Percentiles rank a stretch among this genome's conserved stretches.
phyloP scores from a whole-genome alignment of 2,797 vertebrate genomes.

The Siniperca obscura region DNA sequence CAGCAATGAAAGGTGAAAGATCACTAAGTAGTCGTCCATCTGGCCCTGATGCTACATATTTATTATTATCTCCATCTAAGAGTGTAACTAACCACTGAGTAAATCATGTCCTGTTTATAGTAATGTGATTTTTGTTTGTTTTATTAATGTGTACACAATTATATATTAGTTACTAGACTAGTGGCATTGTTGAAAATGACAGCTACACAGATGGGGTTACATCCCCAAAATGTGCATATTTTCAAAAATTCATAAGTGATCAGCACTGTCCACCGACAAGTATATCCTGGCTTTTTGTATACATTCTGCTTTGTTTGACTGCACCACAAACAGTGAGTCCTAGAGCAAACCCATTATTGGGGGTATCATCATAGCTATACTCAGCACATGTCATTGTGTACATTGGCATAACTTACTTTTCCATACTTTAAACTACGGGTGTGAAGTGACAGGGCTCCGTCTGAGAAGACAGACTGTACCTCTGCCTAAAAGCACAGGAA shows the following conservation, averaged over 20 bases:
- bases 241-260: background rate
- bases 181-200: background rate
- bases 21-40: background rate
- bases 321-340: background rate
- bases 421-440: slow-evolving; percentile 98
- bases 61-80: background rate
- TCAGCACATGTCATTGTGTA: background rate
- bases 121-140: too few species aligned
- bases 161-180: background rate
- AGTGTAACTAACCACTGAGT: background rate
- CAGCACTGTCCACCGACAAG: background rate
- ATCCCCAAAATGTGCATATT: background rate
- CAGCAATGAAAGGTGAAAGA: background rate
- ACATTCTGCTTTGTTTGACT: background rate
- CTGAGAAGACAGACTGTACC: slow-evolving; percentile 96
- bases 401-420: slow-evolving; percentile 85
- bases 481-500: slow-evolving; percentile 89
- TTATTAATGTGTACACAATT: too few species aligned
- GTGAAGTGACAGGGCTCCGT: slow-evolving; percentile 94
- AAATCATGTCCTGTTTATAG: background rate
- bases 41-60: background rate
- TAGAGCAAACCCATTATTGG: background rate
- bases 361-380: background rate
- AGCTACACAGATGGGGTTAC: background rate
- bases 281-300: background rate